Evolutionary conservation across 1,140 invertebrate species (phyloP).

Genomic region (Zaprionus davidi): DNA sequence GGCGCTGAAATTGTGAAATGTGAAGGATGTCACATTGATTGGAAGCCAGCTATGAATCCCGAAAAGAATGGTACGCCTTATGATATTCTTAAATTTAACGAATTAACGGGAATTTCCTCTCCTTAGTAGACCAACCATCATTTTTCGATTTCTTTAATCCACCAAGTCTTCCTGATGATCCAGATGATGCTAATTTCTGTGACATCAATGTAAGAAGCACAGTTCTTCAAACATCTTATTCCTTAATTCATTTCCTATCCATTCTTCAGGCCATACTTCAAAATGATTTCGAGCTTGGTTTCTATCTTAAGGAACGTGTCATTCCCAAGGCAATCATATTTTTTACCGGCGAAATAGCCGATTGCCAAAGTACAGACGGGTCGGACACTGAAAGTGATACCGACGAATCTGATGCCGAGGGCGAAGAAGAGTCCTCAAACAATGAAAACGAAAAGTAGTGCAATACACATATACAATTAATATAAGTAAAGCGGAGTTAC

Average conservation of each 20-base stretch:
- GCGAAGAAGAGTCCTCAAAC: constrained; percentile 61
- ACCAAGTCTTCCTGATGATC: constrained; percentile 85
- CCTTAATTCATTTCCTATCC: neutral
- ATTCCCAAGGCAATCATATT: constrained; percentile 94
- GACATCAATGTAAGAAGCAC: constrained; percentile 72
- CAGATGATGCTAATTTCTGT: constrained; percentile 58
- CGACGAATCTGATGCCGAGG: constrained; percentile 84
- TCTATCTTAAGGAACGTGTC: constrained; percentile 94
- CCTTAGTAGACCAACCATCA: constrained; percentile 72
- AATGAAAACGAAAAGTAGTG: constrained; percentile 46
- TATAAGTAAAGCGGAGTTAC: neutral
- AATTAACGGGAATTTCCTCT: neutral
- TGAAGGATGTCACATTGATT: constrained; percentile 86
- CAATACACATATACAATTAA: constrained; percentile 23
- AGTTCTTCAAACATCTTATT: neutral
- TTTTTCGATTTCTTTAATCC: constrained; percentile 98
- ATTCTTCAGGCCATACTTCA: constrained; percentile 84
- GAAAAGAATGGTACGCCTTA: constrained; percentile 89
- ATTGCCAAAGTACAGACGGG: constrained; percentile 84
- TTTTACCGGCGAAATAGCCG: constrained; percentile 91
- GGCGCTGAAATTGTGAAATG: constrained; percentile 96
- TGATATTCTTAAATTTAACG: constrained; percentile 85
- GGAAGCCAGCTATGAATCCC: constrained; percentile 91
- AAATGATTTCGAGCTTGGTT: constrained; percentile 95
- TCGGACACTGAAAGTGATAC: constrained; percentile 88